Percentiles rank a stretch among this genome's conserved stretches.
phyloP scores from a whole-genome alignment of 2,113 vertebrate species.

The Phylloscopus trochilus region DNA sequence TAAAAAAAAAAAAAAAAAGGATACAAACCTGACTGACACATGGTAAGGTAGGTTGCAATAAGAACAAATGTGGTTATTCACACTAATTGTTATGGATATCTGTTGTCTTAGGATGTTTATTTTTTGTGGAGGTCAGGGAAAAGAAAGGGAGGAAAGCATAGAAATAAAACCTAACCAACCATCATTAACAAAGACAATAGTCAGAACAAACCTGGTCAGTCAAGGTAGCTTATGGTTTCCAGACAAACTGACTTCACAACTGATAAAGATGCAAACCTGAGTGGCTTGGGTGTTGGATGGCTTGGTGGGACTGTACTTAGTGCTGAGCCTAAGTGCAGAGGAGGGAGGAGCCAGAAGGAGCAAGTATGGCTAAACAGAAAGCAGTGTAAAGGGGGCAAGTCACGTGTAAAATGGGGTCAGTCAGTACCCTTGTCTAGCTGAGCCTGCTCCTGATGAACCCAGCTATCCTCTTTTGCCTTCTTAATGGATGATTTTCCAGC shows the following conservation, averaged over 20 bases:
- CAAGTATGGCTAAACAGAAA: neutral
- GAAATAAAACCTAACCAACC: neutral
- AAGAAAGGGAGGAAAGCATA: neutral
- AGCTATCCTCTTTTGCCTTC: neutral
- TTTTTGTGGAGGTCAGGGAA: neutral
- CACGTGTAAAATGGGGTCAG: accelerated
- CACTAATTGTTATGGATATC: neutral
- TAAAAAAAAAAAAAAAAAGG: neutral
- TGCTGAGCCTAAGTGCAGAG: neutral
- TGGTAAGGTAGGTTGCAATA: neutral
- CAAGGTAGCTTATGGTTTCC: neutral
- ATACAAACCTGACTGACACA: neutral
- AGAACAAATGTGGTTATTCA: neutral
- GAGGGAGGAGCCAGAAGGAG: neutral
- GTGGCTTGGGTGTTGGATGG: neutral
- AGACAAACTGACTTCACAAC: neutral
- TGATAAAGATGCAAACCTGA: neutral
- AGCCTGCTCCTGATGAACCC: neutral
- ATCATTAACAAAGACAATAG: neutral
- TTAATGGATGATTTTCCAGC: neutral
- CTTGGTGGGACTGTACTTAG: accelerated
- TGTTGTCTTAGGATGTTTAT: neutral
- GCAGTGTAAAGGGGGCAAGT: neutral
- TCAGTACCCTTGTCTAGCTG: neutral
- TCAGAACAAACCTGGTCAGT: neutral